Conservation (phyloP, 2,797 vertebrate species). For the Myoxocephalus aenaeus region DNA sequence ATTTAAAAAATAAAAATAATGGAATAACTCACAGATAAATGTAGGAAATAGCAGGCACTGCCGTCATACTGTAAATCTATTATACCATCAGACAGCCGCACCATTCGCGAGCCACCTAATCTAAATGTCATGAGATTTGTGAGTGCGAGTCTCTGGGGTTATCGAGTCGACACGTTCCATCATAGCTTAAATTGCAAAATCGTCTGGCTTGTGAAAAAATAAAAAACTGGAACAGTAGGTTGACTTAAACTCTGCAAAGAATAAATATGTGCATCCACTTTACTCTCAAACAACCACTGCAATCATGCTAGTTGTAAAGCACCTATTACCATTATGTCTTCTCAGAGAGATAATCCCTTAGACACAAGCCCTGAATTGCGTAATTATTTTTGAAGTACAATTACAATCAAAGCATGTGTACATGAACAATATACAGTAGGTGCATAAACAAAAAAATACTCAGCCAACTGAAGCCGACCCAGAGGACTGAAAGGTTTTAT, state of each 20-base stretch:
- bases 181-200: not conserved
- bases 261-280: not conserved
- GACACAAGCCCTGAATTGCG: not conserved
- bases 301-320: not conserved
- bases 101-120: conserved; percentile 19
- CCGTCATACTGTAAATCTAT: conserved; percentile 7
- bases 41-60: not conserved
- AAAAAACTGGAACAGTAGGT: not conserved
- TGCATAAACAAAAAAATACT: not conserved
- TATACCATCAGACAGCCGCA: conserved; percentile 15
- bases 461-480: not conserved
- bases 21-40: not conserved
- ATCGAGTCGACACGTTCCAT: not conserved
- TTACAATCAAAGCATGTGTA: not conserved
- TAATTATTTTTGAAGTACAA: not conserved
- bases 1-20: not conserved
- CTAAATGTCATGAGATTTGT: conserved; percentile 38
- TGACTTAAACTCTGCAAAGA: not conserved
- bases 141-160: conserved; percentile 10
- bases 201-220: not conserved
- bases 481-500: not conserved
- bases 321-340: not conserved
- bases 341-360: not conserved
- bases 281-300: not conserved
- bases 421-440: not conserved